Base-by-base conservation (phyloP, 1,140 invertebrate genomes). In the Hylaeus volcanicus region DNA sequence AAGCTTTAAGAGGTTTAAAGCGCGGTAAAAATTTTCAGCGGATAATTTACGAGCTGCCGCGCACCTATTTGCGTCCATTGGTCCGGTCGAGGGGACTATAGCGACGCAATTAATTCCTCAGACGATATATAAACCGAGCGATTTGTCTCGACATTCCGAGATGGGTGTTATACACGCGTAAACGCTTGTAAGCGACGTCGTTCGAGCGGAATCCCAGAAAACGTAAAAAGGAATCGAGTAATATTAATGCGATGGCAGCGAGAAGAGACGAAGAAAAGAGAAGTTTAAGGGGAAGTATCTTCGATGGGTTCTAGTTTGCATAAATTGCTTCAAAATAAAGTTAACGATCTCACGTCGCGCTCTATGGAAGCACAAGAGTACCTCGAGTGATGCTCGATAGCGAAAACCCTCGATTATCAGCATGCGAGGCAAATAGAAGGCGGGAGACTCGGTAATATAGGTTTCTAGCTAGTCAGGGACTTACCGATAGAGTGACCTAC, bases 101-200 rank as follows among this genome's bases (percentile, higher is more conserved):
- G 12, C 51, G 37, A 37, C 51, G 41, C 61, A 65, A 84, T 85
- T 84, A 85, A 84, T 85, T 81, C 55, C n/a, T 39, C 14, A 77
- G 26, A 37, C 78, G 60, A 74, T 84, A 63, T 79, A 73, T 78
- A 79, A 79, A 74, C 58, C 60, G 71, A 74, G 63, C 70, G 77
- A 80, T 80, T 80, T 80, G 71, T 80, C 63, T 37, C 37, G 72
- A 56, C 78, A 55, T 79, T 79, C 70, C 61, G 43, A 64, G 73
- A 69, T 74, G 77, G 63, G 63, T 74, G 77, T 55, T 43, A 48
- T 37, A 74, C 69, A 56, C 53, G 71, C 61, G 71, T 72, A 55
- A 64, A 63, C 45, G 76, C 58, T 53, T 51, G 72, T 75, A 80
- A 85, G 56, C 66, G 55, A 51, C 56, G 71, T 73, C 56, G 72